These are phyloP conservation scores for Pelobates cultripes DNA, from an alignment of 2,797 vertebrate genomes.

Conservation along the genomic window DNA sequence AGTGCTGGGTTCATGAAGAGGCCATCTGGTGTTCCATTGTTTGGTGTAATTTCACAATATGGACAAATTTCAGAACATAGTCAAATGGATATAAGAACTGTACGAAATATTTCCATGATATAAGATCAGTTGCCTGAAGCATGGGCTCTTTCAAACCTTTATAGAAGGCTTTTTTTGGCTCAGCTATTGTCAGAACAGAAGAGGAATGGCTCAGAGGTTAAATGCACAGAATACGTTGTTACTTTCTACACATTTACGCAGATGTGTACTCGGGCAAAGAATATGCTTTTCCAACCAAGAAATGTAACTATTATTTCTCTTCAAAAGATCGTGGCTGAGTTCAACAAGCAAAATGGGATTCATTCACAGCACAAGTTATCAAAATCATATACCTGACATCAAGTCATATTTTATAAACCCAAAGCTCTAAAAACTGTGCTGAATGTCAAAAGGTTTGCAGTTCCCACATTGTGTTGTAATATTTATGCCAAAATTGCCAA, in stretches of 20 bases:
- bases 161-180: conserved; percentile 34
- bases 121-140: conserved; percentile 47
- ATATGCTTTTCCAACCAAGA: conserved; percentile 19
- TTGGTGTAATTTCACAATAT: conserved; percentile 27
- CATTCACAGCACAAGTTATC: conserved; percentile 73
- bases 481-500: conserved; percentile 72
- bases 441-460: conserved; percentile 68
- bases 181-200: conserved; percentile 45
- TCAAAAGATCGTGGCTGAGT: conserved; percentile 66
- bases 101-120: conserved; percentile 38
- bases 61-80: conserved; percentile 37
- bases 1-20: conserved; percentile 8
- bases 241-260: conserved; percentile 28
- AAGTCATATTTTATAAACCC: conserved; percentile 75
- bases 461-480: conserved; percentile 67
- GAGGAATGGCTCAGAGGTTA: conserved; percentile 49
- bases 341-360: conserved; percentile 66
- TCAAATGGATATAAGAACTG: conserved; percentile 32
- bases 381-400: conserved; percentile 75
- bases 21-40: conserved; percentile 15
- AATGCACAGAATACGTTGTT: conserved; percentile 35
- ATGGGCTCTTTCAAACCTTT: conserved; percentile 23
- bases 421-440: conserved; percentile 70
- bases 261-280: conserved; percentile 34
- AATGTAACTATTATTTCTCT: conserved; percentile 62